Evolutionary conservation across 2,113 vertebrate genomes (phyloP), one percentile per base, ranked within the genome.

Genomic region (Artemisiospiza belli): DNA sequence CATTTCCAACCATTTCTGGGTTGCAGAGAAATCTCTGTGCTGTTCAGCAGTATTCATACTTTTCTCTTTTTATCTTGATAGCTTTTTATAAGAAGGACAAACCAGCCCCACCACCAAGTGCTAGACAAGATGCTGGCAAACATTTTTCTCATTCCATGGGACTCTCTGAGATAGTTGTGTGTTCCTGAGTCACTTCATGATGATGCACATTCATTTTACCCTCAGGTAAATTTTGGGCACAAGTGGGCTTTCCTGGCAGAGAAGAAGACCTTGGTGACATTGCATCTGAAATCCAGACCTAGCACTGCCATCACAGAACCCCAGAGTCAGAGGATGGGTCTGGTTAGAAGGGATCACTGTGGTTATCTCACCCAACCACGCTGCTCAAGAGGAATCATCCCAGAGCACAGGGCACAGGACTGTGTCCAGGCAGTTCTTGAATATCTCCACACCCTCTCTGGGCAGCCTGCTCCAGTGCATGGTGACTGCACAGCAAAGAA

Each of bases 391-490:
- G 2, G 21, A 17, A 4, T 5, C 24, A 68, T 22, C 30, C 46
- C 28, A n/a, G n/a, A 35, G 35, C 25, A 55, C 17, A 9, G 2
- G 4, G n/a, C 30, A 31, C 11, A 35, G 47, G 11, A 47, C 1
- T 15, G 30, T 1, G 2, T 54, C 24, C 46, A 41, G 41, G 5
- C 2, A 23, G n/a, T 27, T 41, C 35, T 23, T 31, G 1, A 69
- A 5, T 43, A 35, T 23, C 1, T 54, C 24, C 63, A 76, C 39
- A 27, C 0, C 21, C 17, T 69, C 41, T 62, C 47, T 83, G 47
- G 2, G 8, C 30, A 23, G 1, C 0, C 15, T 27, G 17, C 9
- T 55, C 30, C 30, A 62, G 55, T 22, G 7, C 33, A 22, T 5
- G 0, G 9, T 46, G 37, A 55, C 54, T 1, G 1, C 47, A 47